Evolutionary conservation across 2,797 vertebrate species (phyloP).

Genomic region (Melopsittacus undulatus): DNA sequence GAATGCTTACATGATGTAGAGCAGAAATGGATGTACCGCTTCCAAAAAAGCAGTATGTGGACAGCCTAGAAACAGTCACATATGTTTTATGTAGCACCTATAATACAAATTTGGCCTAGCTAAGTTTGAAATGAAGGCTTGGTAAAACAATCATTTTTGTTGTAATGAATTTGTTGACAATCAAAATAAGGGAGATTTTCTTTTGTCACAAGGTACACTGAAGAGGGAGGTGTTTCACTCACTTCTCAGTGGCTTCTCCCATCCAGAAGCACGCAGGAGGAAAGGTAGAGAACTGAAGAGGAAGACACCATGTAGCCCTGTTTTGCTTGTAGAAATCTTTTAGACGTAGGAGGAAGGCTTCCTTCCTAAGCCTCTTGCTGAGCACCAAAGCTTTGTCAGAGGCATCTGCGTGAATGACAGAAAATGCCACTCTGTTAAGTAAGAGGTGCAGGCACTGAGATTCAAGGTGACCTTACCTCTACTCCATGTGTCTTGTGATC

Average conservation of each 20-base stretch:
- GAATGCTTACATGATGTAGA: neutral
- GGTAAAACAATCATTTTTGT: neutral
- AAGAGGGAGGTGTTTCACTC: neutral
- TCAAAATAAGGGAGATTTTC: neutral
- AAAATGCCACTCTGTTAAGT: neutral
- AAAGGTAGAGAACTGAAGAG: neutral
- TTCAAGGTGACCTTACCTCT: neutral
- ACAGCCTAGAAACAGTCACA: neutral
- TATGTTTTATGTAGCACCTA: neutral
- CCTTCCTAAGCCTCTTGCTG: neutral
- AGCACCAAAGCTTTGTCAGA: neutral
- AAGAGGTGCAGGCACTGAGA: neutral
- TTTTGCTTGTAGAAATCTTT: neutral
- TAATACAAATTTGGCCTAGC: neutral
- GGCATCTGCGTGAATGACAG: neutral
- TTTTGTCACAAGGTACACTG: rapidly evolving
- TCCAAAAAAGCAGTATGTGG: neutral
- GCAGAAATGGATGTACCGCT: neutral
- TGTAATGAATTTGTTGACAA: neutral
- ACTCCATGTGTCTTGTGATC: neutral
- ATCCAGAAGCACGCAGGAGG: neutral
- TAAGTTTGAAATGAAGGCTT: neutral
- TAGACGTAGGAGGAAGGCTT: neutral
- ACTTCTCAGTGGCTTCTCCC: neutral
- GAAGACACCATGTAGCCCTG: neutral